Base-by-base conservation (phyloP, 2,888 invertebrate genomes). In the Deilephila porcellus region DNA sequence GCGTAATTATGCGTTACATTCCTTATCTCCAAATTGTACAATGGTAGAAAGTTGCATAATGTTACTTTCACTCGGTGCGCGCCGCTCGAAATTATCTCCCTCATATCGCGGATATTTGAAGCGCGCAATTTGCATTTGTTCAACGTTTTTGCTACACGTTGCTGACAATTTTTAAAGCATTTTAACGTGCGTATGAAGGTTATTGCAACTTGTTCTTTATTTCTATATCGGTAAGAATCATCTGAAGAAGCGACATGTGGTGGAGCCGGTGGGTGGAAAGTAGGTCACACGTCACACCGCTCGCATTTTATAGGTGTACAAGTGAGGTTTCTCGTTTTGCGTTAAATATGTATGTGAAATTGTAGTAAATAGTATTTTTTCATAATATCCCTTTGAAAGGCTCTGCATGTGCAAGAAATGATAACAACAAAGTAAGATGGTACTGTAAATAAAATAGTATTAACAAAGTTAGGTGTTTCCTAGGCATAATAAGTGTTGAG, bases 31-130 rank as follows among this genome's bases (percentile, higher is more conserved):
- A 72, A 76, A 81, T 77, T 82, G 82, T 82, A 81, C 85, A 80
- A 79, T 82, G 80, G 87, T 91, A 92, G 93, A 94, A 93, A 94
- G 93, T 94, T 94, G 93, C 94, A 90, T 94, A 93, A 94, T 91
- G 88, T 90, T 82, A 93, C 94, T 93, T 94, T 94, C 93, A 92
- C 93, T 92, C 82, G 83, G 82, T 83, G 75, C 78, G 79, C 82
- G 78, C 84, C 83, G 80, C 76, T 76, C 79, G 77, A 90, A 92
- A 89, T 91, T 88, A 91, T 90, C 87, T 89, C 85, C 86, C 81
- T 84, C 82, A 85, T 88, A 88, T 91, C 89, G 90, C 88, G 83
- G 87, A 86, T 86, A 88, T 90, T 91, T 87, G 84, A 90, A 90
- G 85, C 80, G 78, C 82, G 82, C 82, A 90, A 83, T 93, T 91